Evolutionary conservation across 2,888 invertebrate genomes (phyloP).

Genomic region (Mesoligia furuncula): DNA sequence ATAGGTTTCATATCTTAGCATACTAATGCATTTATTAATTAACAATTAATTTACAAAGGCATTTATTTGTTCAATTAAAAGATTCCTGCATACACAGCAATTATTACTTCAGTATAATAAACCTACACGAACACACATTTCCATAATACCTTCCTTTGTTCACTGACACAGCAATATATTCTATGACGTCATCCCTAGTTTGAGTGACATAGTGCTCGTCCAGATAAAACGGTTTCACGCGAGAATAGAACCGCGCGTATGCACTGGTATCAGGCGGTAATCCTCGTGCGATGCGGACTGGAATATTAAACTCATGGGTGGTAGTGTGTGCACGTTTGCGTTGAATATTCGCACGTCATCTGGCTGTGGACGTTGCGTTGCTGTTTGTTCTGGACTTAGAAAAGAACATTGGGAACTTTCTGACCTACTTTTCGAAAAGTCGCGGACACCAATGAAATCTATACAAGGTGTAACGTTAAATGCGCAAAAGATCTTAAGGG

Average conservation of each 20-base stretch:
- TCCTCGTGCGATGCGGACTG: slow-evolving; percentile 39
- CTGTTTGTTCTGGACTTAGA: slow-evolving; percentile 2
- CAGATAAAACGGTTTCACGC: slow-evolving; percentile 56
- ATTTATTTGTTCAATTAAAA: not conserved
- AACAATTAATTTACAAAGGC: too few species aligned
- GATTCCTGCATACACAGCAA: not conserved
- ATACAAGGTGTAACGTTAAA: too few species aligned
- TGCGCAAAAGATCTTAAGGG: too few species aligned
- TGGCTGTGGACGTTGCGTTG: not conserved
- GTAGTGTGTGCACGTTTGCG: slow-evolving; percentile 8
- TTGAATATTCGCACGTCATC: slow-evolving; percentile 27
- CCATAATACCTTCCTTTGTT: slow-evolving; percentile 46
- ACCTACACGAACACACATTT: slow-evolving; percentile 16
- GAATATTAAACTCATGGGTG: slow-evolving; percentile 49
- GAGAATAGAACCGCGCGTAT: slow-evolving; percentile 46
- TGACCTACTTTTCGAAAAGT: too few species aligned
- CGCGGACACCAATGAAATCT: too few species aligned
- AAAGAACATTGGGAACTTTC: not conserved
- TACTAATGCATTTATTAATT: too few species aligned
- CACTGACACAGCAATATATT: slow-evolving; percentile 43
- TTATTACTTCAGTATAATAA: not conserved
- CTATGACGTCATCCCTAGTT: slow-evolving; percentile 39
- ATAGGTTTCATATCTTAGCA: not conserved
- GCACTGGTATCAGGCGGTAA: slow-evolving; percentile 49
- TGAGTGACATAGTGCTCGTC: slow-evolving; percentile 49